Percentiles rank a stretch among this genome's conserved stretches.
phyloP scores from a whole-genome alignment of 2,888 invertebrate genomes.

The Xanthorhoe spadicearia region DNA sequence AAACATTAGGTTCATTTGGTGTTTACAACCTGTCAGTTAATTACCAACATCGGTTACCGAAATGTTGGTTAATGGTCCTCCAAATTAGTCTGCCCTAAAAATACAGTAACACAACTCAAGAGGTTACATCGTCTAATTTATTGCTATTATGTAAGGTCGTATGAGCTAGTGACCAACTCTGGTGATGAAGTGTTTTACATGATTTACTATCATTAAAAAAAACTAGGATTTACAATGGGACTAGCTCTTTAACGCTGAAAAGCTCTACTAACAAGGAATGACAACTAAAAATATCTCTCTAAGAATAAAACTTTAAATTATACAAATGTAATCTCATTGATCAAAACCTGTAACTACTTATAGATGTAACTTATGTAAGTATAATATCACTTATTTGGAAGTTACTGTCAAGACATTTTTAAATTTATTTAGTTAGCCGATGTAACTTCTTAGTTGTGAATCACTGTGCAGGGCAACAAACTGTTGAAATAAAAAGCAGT shows the following conservation, averaged over 20 bases:
- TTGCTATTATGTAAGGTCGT: neutral
- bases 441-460: constrained; percentile 4
- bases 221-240: no score
- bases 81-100: constrained; percentile 39
- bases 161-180: neutral
- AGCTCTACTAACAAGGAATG: no score
- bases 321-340: neutral
- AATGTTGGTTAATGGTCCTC: constrained; percentile 53
- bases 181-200: neutral
- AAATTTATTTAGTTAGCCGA: neutral
- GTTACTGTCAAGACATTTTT: no score
- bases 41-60: constrained; percentile 47
- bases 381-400: no score
- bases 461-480: constrained; percentile 36
- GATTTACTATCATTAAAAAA: neutral
- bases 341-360: neutral
- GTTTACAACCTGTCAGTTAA: constrained; percentile 45
- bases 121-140: neutral
- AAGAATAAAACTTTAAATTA: no score
- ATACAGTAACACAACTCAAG: constrained; percentile 14
- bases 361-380: no score
- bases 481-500: constrained; percentile 44
- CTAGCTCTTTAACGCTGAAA: no score
- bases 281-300: no score
- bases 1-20: constrained; percentile 41